phyloP scores from a whole-genome alignment of 2,888 invertebrate genomes.

The Euphydryas editha region DNA sequence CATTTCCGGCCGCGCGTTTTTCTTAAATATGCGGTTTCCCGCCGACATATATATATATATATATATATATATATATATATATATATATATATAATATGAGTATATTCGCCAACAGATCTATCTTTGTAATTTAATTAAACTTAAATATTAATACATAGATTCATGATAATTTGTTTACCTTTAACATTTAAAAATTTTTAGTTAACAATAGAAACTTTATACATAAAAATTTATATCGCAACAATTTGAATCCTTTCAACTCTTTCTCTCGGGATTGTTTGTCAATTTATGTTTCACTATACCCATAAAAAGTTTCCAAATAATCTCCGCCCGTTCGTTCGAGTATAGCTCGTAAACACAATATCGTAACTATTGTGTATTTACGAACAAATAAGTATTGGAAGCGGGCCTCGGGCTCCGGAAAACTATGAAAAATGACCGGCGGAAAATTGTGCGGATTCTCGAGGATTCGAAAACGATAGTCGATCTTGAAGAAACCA shows the following conservation, averaged over 20 bases:
- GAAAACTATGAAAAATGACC: slow-evolving; percentile 82
- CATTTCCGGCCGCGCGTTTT: no score
- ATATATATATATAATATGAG: no score
- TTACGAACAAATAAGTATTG: slow-evolving; percentile 69
- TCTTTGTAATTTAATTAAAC: no score
- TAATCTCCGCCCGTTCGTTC: slow-evolving; percentile 39
- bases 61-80: no score
- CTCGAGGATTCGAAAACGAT: slow-evolving; percentile 61
- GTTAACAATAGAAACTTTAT: slow-evolving; percentile 9
- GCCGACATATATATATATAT: no score
- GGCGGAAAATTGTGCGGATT: slow-evolving; percentile 80
- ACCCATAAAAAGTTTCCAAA: slow-evolving; percentile 48
- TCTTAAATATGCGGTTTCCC: no score
- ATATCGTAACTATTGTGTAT: slow-evolving; percentile 58
- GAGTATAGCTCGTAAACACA: slow-evolving; percentile 58
- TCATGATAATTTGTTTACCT: background rate
- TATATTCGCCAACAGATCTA: no score
- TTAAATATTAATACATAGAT: no score
- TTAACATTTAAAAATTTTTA: background rate
- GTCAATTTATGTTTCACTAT: slow-evolving; percentile 46
- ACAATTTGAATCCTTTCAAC: slow-evolving; percentile 29
- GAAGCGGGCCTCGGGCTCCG: slow-evolving; percentile 50
- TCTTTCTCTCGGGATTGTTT: slow-evolving; percentile 28
- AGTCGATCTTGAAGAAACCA: slow-evolving; percentile 52
- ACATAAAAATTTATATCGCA: slow-evolving; percentile 21